Percentiles rank a stretch among this genome's conserved stretches.
These are phyloP conservation scores for Melanostoma mellinum DNA, from an alignment of 2,888 invertebrate genomes.

Conservation along the genomic window DNA sequence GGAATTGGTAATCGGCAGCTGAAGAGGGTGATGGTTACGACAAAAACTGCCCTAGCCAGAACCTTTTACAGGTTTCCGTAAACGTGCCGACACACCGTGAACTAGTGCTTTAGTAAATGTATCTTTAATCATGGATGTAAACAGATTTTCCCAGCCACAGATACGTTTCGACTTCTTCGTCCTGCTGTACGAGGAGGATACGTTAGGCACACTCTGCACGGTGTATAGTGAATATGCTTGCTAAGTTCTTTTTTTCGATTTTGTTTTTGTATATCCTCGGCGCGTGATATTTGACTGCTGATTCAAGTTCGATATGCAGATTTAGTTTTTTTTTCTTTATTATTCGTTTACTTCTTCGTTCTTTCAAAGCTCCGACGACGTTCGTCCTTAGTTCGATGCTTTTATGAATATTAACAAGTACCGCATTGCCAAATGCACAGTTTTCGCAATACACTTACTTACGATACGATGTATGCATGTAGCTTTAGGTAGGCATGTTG, in stretches of 20 bases:
- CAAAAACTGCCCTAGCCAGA: constrained; percentile 7
- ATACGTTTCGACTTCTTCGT: constrained; percentile 16
- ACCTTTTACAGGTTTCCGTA: constrained; percentile 55
- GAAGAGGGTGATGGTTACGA: not conserved
- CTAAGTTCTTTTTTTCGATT: constrained; percentile 16
- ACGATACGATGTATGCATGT: not conserved
- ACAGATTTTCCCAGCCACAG: constrained; percentile 71
- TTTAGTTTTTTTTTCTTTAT: constrained; percentile 9
- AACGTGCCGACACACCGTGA: constrained; percentile 68
- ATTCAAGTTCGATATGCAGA: constrained; percentile 71
- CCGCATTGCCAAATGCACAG: constrained; percentile 65
- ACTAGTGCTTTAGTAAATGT: constrained; percentile 64
- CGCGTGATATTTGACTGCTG: constrained; percentile 71
- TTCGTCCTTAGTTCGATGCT: constrained; percentile 59
- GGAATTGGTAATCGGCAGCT: not conserved
- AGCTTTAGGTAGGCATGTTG: not conserved
- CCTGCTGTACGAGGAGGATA: not conserved
- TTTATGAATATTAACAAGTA: constrained; percentile 72
- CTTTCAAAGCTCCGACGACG: constrained; percentile 8
- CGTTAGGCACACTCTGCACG: constrained; percentile 19
- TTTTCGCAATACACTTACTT: constrained; percentile 18
- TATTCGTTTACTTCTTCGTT: not conserved
- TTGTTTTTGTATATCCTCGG: constrained; percentile 8
- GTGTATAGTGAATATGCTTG: constrained; percentile 36
- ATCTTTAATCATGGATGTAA: constrained; percentile 72